Percentiles rank a stretch among this genome's conserved stretches.
These are phyloP conservation scores for Parnassius glacialis DNA, from an alignment of 2,888 invertebrate genomes.

Conservation along the genomic window DNA sequence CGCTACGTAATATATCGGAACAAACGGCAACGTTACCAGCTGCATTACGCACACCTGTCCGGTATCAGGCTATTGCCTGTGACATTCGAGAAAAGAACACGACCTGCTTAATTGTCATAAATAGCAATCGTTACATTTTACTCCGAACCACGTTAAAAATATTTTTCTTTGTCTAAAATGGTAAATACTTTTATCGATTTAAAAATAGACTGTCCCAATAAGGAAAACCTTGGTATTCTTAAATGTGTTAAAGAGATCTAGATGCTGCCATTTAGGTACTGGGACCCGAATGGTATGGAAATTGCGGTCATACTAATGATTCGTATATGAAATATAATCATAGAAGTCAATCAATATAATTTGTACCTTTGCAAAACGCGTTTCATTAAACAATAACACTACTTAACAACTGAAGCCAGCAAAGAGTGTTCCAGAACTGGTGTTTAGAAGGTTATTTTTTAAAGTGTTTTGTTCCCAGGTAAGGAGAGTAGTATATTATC, in stretches of 20 bases:
- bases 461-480: too few species aligned
- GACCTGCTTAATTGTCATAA: conserved; percentile 17
- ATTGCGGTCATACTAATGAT: conserved; percentile 10
- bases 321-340: conserved; percentile 1
- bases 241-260: conserved; percentile 5
- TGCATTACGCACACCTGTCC: conserved; percentile 60
- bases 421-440: too few species aligned
- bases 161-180: conserved; percentile 10
- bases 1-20: conserved; percentile 10
- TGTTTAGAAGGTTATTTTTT: too few species aligned
- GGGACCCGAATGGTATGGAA: conserved; percentile 10
- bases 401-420: too few species aligned
- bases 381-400: too few species aligned
- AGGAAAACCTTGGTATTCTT: conserved; percentile 12
- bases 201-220: conserved; percentile 10
- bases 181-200: conserved; percentile 12
- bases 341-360: too few species aligned
- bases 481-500: too few species aligned
- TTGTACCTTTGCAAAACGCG: too few species aligned
- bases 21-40: conserved; percentile 37
- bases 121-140: conserved; percentile 13
- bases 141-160: conserved; percentile 1
- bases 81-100: conserved; percentile 52
- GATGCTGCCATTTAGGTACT: conserved; percentile 16
- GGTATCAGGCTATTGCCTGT: conserved; percentile 55